Conservation (phyloP, 2,797 vertebrate species). For the Hozukius guyotensis region DNA sequence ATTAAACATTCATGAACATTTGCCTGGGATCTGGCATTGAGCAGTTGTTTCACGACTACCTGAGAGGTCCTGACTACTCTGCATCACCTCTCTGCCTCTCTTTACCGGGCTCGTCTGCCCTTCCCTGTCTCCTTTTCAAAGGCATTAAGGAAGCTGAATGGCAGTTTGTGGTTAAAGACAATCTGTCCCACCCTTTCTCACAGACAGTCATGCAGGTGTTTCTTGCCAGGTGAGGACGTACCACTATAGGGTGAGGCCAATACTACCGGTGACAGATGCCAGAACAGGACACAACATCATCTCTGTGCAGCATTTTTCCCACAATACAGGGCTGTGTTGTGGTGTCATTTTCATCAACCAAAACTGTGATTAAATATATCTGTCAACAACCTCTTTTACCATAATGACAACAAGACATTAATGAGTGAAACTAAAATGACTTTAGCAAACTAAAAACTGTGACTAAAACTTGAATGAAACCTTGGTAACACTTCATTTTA, state of each 20-base stretch:
- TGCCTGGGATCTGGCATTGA: conserved; percentile 25
- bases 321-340: not conserved
- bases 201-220: not conserved
- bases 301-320: not conserved
- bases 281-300: not conserved
- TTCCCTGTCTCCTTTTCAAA: not conserved
- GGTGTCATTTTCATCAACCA: not conserved
- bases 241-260: not conserved
- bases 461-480: too few species aligned
- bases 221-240: not conserved
- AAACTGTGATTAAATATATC: not conserved
- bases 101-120: not conserved
- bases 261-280: not conserved
- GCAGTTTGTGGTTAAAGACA: conserved; percentile 14
- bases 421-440: not conserved
- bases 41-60: conserved; percentile 34
- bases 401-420: not conserved
- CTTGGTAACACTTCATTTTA: too few species aligned
- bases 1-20: conserved; percentile 52
- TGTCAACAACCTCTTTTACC: not conserved
- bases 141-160: not conserved
- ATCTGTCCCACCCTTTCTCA: conserved; percentile 7
- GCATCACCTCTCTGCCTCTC: conserved; percentile 7
- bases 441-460: not conserved
- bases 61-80: conserved; percentile 31